Percentiles rank a stretch among this genome's conserved stretches.
phyloP scores from a whole-genome alignment of 2,797 vertebrate species.

The Lacerta viridis region DNA sequence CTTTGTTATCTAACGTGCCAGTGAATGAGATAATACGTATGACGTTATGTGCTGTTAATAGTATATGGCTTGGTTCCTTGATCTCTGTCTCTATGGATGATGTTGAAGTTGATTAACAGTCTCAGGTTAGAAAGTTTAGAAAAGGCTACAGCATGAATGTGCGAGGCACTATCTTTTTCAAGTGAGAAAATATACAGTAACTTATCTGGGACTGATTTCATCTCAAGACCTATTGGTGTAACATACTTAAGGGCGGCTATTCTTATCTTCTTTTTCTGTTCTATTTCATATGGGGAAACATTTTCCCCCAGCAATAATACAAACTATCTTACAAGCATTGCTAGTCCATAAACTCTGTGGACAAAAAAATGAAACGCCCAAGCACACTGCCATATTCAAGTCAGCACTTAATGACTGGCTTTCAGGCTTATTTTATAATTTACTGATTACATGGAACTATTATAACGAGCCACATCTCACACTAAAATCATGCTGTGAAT shows the following conservation, averaged over 20 bases:
- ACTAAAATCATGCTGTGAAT: not conserved
- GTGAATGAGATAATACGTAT: not conserved
- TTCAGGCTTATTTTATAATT: not conserved
- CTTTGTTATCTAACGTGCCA: too few relatives aligned
- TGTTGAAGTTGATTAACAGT: not conserved
- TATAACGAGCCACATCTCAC: not conserved
- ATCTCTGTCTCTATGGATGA: not conserved
- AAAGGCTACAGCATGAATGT: not conserved
- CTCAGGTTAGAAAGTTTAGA: not conserved
- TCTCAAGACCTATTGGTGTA: not conserved
- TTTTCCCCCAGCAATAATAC: not conserved
- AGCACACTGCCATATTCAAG: not conserved
- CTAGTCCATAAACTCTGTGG: not conserved
- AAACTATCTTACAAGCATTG: too few relatives aligned
- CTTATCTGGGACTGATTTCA: not conserved
- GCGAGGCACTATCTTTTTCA: not conserved
- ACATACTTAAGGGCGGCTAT: not conserved
- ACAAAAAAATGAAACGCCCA: too few relatives aligned
- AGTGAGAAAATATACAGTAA: too few relatives aligned
- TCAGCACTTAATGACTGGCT: not conserved
- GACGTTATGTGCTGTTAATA: not conserved
- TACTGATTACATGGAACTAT: not conserved
- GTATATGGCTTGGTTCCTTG: not conserved
- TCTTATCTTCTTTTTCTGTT: not conserved
- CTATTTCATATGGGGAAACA: not conserved